phyloP scores from a whole-genome alignment of 2,888 invertebrate genomes.

The Ophion obscuratus region DNA sequence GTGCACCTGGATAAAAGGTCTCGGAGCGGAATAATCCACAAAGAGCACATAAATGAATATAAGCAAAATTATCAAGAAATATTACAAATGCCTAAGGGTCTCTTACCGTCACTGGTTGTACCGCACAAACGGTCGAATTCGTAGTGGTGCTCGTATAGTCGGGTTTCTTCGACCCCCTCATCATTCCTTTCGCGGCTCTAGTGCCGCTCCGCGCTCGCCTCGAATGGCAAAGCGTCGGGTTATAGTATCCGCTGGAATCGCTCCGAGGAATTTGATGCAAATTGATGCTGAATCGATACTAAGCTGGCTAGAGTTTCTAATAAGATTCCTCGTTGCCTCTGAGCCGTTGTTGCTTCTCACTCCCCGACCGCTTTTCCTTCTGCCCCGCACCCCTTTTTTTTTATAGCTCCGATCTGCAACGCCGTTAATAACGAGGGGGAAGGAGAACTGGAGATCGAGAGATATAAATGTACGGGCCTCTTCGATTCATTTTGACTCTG shows the following conservation, averaged over 20 bases:
- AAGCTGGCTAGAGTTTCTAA: conserved; percentile 77
- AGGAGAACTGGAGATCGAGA: neutral
- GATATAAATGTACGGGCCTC: conserved; percentile 17
- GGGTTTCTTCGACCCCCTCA: conserved; percentile 28
- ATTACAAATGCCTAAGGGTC: conserved; percentile 24
- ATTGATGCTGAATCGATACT: conserved; percentile 80
- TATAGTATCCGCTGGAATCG: conserved; percentile 63
- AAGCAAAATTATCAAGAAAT: conserved; percentile 33
- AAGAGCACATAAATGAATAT: conserved; percentile 25
- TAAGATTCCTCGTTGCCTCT: conserved; percentile 74
- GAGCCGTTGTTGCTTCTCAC: conserved; percentile 48
- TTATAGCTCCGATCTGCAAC: conserved; percentile 22
- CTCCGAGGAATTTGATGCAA: conserved; percentile 73
- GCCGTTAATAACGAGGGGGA: conserved; percentile 28
- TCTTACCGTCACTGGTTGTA: conserved; percentile 26
- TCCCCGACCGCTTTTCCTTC: conserved; percentile 39
- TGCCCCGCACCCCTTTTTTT: conserved; percentile 25
- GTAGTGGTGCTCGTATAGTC: conserved; percentile 10
- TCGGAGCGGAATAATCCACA: neutral
- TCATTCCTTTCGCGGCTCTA: conserved; percentile 15
- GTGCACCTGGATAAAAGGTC: neutral
- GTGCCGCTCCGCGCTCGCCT: conserved; percentile 23
- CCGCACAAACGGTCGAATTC: conserved; percentile 8
- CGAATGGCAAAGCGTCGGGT: conserved; percentile 49
- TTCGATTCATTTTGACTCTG: conserved; percentile 1